These are phyloP conservation scores for Ctenoplectra terminalis DNA, from an alignment of 1,140 invertebrate genomes.

Conservation along the genomic window DNA sequence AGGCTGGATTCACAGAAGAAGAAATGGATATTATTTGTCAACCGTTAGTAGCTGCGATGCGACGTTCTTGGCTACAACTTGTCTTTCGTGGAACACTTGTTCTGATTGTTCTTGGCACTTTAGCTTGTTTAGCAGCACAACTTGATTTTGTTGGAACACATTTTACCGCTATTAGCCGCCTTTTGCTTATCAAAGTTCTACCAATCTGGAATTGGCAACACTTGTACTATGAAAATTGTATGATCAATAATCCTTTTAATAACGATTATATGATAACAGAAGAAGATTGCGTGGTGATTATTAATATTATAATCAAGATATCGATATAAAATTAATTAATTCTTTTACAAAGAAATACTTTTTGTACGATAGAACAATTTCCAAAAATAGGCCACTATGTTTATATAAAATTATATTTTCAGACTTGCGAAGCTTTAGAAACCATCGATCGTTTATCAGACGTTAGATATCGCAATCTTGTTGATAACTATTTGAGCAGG, in stretches of 20 bases:
- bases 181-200: conserved; percentile 87
- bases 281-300: conserved; percentile 85
- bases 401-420: conserved; percentile 55
- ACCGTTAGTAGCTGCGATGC: conserved; percentile 85
- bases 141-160: conserved; percentile 84
- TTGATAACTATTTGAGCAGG: conserved; percentile 87
- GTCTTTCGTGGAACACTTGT: conserved; percentile 82
- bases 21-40: conserved; percentile 88
- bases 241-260: conserved; percentile 87
- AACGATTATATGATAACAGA: conserved; percentile 81
- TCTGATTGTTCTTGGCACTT: conserved; percentile 78
- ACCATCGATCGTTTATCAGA: conserved; percentile 86
- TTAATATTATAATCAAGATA: neutral
- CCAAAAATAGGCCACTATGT: neutral
- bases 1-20: conserved; percentile 86
- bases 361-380: neutral
- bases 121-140: conserved; percentile 80
- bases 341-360: neutral
- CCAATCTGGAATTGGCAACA: conserved; percentile 92
- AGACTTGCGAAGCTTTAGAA: conserved; percentile 87
- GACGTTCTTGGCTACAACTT: conserved; percentile 85
- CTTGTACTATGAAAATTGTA: conserved; percentile 88
- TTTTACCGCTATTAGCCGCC: conserved; percentile 85
- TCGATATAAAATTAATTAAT: neutral
- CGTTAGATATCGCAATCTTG: conserved; percentile 85